phyloP scores from a whole-genome alignment of 2,888 invertebrate genomes.

The Agonopterix heracliana region DNA sequence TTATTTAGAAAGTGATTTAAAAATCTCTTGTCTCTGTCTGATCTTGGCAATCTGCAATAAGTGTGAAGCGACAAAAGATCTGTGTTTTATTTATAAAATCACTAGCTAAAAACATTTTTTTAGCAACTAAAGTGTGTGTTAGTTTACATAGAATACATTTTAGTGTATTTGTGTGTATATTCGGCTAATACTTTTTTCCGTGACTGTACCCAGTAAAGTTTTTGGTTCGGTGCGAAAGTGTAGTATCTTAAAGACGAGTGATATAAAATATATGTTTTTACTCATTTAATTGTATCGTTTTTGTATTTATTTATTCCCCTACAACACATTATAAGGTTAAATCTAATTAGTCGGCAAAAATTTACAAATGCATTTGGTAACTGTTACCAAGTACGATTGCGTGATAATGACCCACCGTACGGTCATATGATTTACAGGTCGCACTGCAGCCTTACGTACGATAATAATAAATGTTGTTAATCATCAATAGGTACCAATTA shows the following conservation, averaged over 20 bases:
- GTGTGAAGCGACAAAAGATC: not conserved
- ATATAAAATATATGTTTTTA: slow-evolving; percentile 76
- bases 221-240: slow-evolving; percentile 31
- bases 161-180: slow-evolving; percentile 54
- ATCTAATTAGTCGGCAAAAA: too few species aligned
- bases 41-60: not conserved
- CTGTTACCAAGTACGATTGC: too few species aligned
- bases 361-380: too few species aligned
- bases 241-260: slow-evolving; percentile 61
- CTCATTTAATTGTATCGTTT: slow-evolving; percentile 58
- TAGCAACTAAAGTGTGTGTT: slow-evolving; percentile 14
- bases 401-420: too few species aligned
- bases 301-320: slow-evolving; percentile 16
- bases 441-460: too few species aligned
- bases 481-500: too few species aligned
- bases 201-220: slow-evolving; percentile 39
- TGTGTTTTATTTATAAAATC: not conserved
- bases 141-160: slow-evolving; percentile 15
- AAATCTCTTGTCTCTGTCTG: too few species aligned
- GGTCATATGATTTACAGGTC: too few species aligned
- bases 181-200: slow-evolving; percentile 33
- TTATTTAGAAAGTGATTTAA: not conserved
- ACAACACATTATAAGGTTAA: too few species aligned
- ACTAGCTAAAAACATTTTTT: not conserved
- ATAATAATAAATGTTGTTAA: too few species aligned